These are phyloP conservation scores for Trissolcus basalis DNA, from an alignment of 1,140 invertebrate species.

Conservation along the genomic window DNA sequence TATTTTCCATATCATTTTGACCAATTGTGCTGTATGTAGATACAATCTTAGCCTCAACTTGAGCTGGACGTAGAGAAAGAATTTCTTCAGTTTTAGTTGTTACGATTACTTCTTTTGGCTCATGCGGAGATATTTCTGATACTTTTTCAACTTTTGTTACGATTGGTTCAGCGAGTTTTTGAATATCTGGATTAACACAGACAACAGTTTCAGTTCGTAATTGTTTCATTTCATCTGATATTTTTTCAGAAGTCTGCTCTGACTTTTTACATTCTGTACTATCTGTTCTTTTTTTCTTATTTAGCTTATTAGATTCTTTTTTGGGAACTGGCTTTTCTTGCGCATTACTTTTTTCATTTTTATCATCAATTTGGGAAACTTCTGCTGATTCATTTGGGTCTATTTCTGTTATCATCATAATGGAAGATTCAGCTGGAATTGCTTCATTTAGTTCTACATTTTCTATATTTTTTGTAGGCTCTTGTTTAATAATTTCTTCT, in stretches of 20 bases:
- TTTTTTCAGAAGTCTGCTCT: conserved; percentile 2
- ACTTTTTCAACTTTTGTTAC: conserved; percentile 14
- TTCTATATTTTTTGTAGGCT: too few relatives aligned
- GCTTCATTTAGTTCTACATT: too few relatives aligned
- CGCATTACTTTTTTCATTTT: neutral
- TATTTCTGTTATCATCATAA: neutral
- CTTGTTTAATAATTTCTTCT: too few relatives aligned
- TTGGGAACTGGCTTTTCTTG: neutral
- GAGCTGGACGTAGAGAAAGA: conserved; percentile 67
- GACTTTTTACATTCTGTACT: neutral
- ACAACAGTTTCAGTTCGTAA: conserved; percentile 5
- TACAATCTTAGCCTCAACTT: conserved; percentile 67
- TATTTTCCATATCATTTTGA: conserved; percentile 56
- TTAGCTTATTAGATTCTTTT: neutral
- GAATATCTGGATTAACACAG: conserved; percentile 3
- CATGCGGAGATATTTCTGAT: conserved; percentile 28
- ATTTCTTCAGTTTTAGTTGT: conserved; percentile 56
- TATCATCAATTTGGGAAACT: conserved; percentile 14
- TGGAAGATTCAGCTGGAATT: neutral
- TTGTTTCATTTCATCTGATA: conserved; percentile 1
- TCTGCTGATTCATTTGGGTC: neutral
- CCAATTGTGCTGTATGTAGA: conserved; percentile 54
- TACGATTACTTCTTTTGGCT: conserved; percentile 36
- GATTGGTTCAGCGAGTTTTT: neutral
- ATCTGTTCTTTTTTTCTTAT: neutral